Percentiles rank a stretch among this genome's conserved stretches.
Evolutionary conservation across 2,888 invertebrate species (phyloP).

Genomic region (Frankliniella fusca): DNA sequence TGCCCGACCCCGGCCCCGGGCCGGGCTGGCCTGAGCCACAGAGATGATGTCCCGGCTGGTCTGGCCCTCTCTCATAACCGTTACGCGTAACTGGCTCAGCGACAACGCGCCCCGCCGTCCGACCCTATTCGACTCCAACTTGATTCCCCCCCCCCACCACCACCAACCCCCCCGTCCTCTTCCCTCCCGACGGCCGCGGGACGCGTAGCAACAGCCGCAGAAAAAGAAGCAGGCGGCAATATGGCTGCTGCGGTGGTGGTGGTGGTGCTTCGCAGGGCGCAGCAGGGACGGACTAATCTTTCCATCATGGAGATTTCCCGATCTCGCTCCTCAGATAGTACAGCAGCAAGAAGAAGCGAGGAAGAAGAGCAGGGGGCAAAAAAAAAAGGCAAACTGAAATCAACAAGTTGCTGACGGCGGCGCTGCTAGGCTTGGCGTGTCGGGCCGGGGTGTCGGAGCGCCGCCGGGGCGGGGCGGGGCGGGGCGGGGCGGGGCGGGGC

Average conservation of each 20-base stretch:
- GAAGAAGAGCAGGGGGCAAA: not conserved
- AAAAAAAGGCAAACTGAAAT: not conserved
- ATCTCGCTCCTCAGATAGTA: not conserved
- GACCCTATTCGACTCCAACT: not conserved
- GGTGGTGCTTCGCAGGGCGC: no score
- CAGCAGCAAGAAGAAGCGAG: not conserved
- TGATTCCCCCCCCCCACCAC: not conserved
- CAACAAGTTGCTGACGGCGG: not conserved
- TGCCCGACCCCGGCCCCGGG: not conserved
- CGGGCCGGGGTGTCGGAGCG: no score
- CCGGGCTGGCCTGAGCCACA: not conserved
- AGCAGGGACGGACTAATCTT: no score
- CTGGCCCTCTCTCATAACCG: not conserved
- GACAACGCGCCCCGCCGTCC: not conserved
- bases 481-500: not conserved
- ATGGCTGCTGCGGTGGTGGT: no score
- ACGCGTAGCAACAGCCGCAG: no score
- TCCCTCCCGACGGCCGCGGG: no score
- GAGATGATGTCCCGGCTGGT: not conserved
- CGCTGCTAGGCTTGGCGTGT: no score
- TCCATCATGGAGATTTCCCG: no score
- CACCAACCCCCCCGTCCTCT: not conserved
- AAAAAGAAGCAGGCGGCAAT: no score
- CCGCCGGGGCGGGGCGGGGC: no score
- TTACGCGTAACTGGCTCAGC: conserved; percentile 13